Evolutionary conservation across 2,113 vertebrate species (phyloP).

Genomic region (Peromyscus californicus): DNA sequence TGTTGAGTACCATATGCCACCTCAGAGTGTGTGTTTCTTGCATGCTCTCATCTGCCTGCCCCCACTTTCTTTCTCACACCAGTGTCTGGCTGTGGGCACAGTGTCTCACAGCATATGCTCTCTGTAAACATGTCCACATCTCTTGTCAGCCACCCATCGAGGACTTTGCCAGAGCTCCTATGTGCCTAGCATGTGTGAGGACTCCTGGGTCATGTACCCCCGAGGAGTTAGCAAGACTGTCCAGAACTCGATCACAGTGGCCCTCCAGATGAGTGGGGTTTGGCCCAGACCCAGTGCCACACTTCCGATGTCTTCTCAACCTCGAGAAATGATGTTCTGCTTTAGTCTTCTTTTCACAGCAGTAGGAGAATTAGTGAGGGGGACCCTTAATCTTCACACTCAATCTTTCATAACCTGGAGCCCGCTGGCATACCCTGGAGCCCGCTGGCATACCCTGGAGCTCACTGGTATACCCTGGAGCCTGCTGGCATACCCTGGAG

Average conservation of each 20-base stretch:
- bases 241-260: neutral
- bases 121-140: neutral
- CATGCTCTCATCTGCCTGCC: neutral
- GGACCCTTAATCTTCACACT: neutral
- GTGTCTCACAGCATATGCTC: neutral
- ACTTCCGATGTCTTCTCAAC: neutral
- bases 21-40: neutral
- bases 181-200: neutral
- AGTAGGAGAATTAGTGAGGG: neutral
- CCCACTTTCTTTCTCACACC: neutral
- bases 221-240: neutral
- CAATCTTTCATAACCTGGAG: neutral
- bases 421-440: too few species aligned
- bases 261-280: neutral
- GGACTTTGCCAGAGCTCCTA: neutral
- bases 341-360: conserved; percentile 1
- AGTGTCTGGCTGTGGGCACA: neutral
- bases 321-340: neutral
- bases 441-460: too few species aligned
- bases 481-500: too few species aligned
- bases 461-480: too few species aligned
- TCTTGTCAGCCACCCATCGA: neutral
- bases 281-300: neutral
- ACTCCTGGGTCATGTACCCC: neutral
- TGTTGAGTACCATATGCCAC: neutral